Percentiles rank a stretch among this genome's conserved stretches.
Conservation (phyloP, 2,797 vertebrate genomes). For the Crypturellus tataupa region DNA sequence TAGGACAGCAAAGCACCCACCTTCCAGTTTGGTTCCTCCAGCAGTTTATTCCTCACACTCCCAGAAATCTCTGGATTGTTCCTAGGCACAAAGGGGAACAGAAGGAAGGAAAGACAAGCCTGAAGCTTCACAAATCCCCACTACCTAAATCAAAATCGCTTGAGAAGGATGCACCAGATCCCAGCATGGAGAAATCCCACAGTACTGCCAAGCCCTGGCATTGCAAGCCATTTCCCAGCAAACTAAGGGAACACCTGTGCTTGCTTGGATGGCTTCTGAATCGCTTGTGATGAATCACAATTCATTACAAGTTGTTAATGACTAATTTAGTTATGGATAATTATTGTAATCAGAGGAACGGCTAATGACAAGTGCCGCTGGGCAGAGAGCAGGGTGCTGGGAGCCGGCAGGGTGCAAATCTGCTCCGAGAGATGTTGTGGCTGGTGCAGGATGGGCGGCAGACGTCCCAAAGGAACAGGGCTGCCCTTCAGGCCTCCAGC, state of each 20-base stretch:
- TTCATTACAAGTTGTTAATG: background rate
- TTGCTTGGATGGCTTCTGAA: background rate
- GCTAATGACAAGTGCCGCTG: background rate
- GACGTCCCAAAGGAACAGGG: background rate
- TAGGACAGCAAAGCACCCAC: background rate
- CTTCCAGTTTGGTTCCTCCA: background rate
- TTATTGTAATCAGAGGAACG: background rate
- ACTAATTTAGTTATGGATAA: background rate
- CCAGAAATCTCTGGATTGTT: background rate
- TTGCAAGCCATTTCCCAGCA: background rate
- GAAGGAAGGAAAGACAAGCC: background rate
- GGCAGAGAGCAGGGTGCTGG: background rate
- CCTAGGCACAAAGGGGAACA: background rate
- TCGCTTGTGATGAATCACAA: background rate
- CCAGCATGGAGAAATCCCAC: background rate
- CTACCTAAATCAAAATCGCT: background rate
- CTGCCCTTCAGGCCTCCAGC: background rate
- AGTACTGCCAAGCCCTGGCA: background rate
- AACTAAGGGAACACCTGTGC: background rate
- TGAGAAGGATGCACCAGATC: background rate
- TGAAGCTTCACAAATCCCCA: background rate
- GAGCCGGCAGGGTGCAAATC: fast-evolving
- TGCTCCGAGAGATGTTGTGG: background rate
- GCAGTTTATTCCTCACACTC: background rate
- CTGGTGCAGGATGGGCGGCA: fast-evolving